phyloP scores from a whole-genome alignment of 35 echinoderm and acorn worm genomes.

The Diadema setosum region DNA sequence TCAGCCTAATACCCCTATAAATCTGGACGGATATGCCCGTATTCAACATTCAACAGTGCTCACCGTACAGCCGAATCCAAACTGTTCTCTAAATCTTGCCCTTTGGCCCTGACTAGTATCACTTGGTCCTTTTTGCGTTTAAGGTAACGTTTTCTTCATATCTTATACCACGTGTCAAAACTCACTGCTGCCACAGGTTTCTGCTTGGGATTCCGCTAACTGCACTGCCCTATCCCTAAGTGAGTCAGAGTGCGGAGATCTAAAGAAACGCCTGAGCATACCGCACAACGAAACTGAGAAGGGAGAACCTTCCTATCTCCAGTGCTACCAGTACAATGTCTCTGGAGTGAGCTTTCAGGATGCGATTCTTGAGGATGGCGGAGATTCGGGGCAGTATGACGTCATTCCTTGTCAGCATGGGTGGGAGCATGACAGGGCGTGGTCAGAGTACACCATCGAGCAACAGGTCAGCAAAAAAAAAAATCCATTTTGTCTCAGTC shows the following conservation, averaged over 20 bases:
- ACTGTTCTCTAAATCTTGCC: no score
- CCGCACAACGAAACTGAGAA: not conserved
- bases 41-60: no score
- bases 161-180: no score
- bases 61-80: no score
- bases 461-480: no score
- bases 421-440: not conserved
- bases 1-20: no score
- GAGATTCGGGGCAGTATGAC: not conserved
- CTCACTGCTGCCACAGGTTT: not conserved
- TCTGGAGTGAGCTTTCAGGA: not conserved
- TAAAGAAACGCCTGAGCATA: not conserved
- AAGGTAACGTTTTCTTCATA: no score
- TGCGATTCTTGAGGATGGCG: not conserved
- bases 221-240: not conserved
- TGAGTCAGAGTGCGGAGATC: not conserved
- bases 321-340: not conserved
- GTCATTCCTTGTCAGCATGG: not conserved
- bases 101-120: no score
- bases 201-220: not conserved
- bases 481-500: no score
- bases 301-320: not conserved
- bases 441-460: not conserved
- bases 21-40: no score
- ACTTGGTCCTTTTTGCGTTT: no score